A percentile compares a stretch with the other conserved stretches of the same genome.
Evolutionary conservation across 2,888 invertebrate species (phyloP).

Genomic region (Caenorhabditis plicata): DNA sequence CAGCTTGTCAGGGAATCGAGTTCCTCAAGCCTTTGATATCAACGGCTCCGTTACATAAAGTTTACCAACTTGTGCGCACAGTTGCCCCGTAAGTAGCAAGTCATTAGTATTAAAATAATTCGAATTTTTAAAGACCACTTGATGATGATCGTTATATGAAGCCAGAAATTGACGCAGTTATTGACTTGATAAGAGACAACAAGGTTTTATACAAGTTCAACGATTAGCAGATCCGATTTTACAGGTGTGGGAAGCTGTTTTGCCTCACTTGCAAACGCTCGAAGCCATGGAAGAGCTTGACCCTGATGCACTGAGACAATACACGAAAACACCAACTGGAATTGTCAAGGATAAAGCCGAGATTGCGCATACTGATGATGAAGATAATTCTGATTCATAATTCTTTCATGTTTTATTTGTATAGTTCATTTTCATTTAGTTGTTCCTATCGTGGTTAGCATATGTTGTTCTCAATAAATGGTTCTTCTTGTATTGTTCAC

Average conservation of each 20-base stretch:
- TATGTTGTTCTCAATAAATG: too few species aligned
- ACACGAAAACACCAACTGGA: conserved; percentile 50
- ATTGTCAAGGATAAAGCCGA: conserved; percentile 31
- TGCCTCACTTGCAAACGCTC: conserved; percentile 68
- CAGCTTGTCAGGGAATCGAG: conserved; percentile 75
- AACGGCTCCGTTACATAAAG: conserved; percentile 73
- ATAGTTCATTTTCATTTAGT: too few species aligned
- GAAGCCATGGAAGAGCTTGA: conserved; percentile 56
- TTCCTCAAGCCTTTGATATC: conserved; percentile 74
- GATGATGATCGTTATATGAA: conserved; percentile 74
- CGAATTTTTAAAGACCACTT: conserved; percentile 70
- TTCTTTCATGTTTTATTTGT: too few species aligned
- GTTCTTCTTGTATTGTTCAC: too few species aligned
- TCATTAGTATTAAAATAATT: too few species aligned
- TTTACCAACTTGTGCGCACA: conserved; percentile 72
- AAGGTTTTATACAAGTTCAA: conserved; percentile 63
- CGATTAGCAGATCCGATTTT: too few species aligned
- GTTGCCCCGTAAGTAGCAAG: conserved; percentile 68
- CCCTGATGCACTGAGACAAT: conserved; percentile 62
- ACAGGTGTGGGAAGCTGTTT: conserved; percentile 71
- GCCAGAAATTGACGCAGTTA: conserved; percentile 73
- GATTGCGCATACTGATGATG: conserved; percentile 18
- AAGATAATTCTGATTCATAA: too few species aligned
- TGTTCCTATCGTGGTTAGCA: too few species aligned
- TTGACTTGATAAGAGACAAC: conserved; percentile 69